Evolutionary conservation across 2,888 invertebrate genomes (phyloP).

Genomic region (Charanyca ferruginea): DNA sequence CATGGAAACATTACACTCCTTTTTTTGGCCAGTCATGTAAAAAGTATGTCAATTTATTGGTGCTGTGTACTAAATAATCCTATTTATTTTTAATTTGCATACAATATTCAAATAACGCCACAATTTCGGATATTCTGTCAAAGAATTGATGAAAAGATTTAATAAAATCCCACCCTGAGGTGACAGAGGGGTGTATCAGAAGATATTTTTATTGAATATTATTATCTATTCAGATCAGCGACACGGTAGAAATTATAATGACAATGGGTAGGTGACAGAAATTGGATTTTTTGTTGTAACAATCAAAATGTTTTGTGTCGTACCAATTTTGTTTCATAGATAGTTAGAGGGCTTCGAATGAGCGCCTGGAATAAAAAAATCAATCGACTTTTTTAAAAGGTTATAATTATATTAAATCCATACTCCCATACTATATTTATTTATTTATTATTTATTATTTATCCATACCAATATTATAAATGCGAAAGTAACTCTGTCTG

Average conservation of each 20-base stretch:
- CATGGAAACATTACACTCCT: no score
- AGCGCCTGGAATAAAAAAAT: no score
- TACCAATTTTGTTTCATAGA: neutral
- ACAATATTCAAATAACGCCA: slow-evolving; percentile 18
- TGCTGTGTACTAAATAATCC: no score
- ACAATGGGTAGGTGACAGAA: slow-evolving; percentile 9
- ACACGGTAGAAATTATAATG: slow-evolving; percentile 17
- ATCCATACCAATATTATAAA: no score
- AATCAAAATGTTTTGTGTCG: slow-evolving; percentile 34
- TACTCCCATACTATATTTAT: no score
- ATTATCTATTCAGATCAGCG: slow-evolving; percentile 38
- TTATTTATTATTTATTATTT: no score
- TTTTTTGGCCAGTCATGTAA: no score
- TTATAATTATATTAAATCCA: no score
- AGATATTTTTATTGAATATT: slow-evolving; percentile 34
- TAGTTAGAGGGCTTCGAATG: no score
- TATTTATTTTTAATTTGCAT: slow-evolving; percentile 23
- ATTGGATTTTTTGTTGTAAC: slow-evolving; percentile 1
- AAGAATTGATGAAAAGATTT: slow-evolving; percentile 23
- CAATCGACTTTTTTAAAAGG: no score
- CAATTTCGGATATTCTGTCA: neutral
- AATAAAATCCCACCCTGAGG: slow-evolving; percentile 29
- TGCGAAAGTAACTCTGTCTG: no score
- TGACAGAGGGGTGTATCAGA: neutral
- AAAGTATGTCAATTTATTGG: no score